These are phyloP conservation scores for Atherinosoma microstoma DNA, from an alignment of 2,797 vertebrate genomes.

Conservation along the genomic window DNA sequence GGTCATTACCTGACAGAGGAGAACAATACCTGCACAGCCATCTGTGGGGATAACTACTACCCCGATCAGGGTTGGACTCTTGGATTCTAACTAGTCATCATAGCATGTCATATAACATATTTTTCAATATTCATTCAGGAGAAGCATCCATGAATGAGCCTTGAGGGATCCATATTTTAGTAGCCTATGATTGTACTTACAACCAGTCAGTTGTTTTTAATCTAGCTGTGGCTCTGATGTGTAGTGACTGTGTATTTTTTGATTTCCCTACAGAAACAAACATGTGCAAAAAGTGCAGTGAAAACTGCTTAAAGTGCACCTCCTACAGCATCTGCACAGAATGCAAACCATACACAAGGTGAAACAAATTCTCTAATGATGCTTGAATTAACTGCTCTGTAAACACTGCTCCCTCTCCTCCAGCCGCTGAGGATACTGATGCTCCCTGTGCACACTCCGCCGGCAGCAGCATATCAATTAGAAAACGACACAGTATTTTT, in stretches of 20 bases:
- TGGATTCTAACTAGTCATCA: not conserved
- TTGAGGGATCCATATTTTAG: constrained; percentile 25
- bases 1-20: constrained; percentile 91
- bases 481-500: constrained; percentile 16
- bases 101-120: not conserved
- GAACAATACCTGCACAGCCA: constrained; percentile 85
- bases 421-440: constrained; percentile 50
- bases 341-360: constrained; percentile 93
- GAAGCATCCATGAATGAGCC: constrained; percentile 3
- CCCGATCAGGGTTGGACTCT: constrained; percentile 80
- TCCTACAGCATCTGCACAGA: constrained; percentile 92
- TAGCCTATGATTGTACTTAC: constrained; percentile 33
- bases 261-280: constrained; percentile 86
- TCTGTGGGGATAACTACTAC: constrained; percentile 90
- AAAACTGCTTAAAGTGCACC: constrained; percentile 92
- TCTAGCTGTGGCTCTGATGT: constrained; percentile 52
- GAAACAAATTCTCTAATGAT: constrained; percentile 71
- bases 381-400: constrained; percentile 59
- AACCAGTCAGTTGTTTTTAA: constrained; percentile 53
- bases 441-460: constrained; percentile 7
- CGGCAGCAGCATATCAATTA: constrained; percentile 41
- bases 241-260: constrained; percentile 56
- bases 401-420: constrained; percentile 50
- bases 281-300: constrained; percentile 91
- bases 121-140: not conserved